Conservation (phyloP, 2,113 vertebrate species). For the Cheilinus undulatus region DNA sequence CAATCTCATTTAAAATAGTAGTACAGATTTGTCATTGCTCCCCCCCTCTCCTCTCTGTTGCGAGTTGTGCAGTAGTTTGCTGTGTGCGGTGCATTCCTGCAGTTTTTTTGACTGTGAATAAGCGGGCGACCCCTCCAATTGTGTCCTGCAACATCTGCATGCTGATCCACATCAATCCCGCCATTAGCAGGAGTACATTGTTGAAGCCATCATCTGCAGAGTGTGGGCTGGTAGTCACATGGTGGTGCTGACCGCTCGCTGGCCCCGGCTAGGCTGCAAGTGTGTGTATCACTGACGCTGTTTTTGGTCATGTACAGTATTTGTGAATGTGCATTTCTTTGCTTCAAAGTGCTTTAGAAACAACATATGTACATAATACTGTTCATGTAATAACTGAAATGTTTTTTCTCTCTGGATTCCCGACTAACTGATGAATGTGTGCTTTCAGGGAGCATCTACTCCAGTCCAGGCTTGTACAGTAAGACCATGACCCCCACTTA, state of each 20-base stretch:
- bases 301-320: slow-evolving; percentile 26
- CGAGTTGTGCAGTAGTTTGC: slow-evolving; percentile 62
- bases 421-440: slow-evolving; percentile 34
- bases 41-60: slow-evolving; percentile 44
- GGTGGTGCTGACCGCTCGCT: slow-evolving; percentile 53
- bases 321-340: slow-evolving; percentile 28
- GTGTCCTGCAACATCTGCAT: slow-evolving; percentile 67
- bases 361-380: background rate
- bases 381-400: background rate
- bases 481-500: slow-evolving; percentile 99
- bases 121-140: slow-evolving; percentile 38
- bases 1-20: too few species aligned
- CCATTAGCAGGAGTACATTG: slow-evolving; percentile 48
- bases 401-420: background rate
- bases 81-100: slow-evolving; percentile 67
- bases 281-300: slow-evolving; percentile 43
- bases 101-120: slow-evolving; percentile 49
- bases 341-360: slow-evolving; percentile 3
- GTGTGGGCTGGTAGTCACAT: slow-evolving; percentile 56
- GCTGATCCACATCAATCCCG: slow-evolving; percentile 59
- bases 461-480: slow-evolving; percentile 97
- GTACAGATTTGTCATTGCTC: background rate
- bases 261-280: slow-evolving; percentile 58
- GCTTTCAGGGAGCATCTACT: slow-evolving; percentile 95
- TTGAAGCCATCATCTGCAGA: slow-evolving; percentile 63